Percentiles rank a stretch among this genome's conserved stretches.
Conservation (phyloP, 1,140 invertebrate species). For the Idris sp. region DNA sequence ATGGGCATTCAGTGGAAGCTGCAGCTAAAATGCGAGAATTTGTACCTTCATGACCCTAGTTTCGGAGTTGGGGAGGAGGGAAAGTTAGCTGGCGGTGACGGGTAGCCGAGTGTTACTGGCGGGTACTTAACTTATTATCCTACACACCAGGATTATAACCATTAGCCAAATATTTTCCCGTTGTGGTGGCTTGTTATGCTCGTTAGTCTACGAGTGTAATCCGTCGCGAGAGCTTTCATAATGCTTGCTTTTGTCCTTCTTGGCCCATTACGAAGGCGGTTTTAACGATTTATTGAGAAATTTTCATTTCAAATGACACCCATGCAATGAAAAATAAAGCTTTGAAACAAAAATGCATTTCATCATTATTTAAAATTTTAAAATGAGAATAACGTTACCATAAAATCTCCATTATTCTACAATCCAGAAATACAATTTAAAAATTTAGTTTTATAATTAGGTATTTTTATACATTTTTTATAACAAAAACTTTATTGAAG, state of each 20-base stretch:
- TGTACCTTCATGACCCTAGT: constrained; percentile 56
- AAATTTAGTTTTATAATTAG: too few relatives aligned
- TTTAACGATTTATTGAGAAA: constrained; percentile 56
- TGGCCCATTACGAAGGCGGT: constrained; percentile 27
- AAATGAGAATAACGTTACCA: too few relatives aligned
- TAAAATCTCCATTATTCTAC: too few relatives aligned
- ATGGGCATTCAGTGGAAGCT: constrained; percentile 37
- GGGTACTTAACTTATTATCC: constrained; percentile 73
- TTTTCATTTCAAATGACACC: constrained; percentile 48
- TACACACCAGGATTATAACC: constrained; percentile 71
- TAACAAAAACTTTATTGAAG: too few relatives aligned
- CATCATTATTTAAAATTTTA: too few relatives aligned
- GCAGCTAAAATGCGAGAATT: constrained; percentile 59
- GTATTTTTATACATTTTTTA: too few relatives aligned
- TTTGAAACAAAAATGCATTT: constrained; percentile 25
- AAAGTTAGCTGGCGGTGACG: constrained; percentile 67
- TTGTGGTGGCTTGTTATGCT: constrained; percentile 70
- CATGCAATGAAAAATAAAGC: constrained; percentile 47
- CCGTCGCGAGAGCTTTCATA: constrained; percentile 59
- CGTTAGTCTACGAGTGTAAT: constrained; percentile 70
- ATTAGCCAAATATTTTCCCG: constrained; percentile 73
- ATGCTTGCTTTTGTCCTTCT: constrained; percentile 64
- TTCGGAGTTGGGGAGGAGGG: constrained; percentile 45
- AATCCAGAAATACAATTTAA: too few relatives aligned
- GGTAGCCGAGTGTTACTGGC: constrained; percentile 71